phyloP scores from a whole-genome alignment of 2,113 vertebrate species.

The Callipepla californica region DNA sequence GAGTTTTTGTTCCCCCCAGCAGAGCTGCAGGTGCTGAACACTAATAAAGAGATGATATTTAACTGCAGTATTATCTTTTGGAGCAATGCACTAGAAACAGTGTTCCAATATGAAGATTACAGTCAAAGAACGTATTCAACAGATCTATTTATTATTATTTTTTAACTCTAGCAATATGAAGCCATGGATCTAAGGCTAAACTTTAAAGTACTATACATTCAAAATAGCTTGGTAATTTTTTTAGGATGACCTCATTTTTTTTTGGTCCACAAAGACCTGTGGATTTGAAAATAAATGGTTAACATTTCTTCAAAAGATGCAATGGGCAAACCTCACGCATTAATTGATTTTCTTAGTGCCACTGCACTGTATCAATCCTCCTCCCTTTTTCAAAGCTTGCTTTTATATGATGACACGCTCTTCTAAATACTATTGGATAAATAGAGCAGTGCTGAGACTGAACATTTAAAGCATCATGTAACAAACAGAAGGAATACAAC shows the following conservation, averaged over 20 bases:
- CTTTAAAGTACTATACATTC: neutral
- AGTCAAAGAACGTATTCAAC: too few relatives aligned
- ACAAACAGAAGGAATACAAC: neutral
- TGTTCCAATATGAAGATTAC: too few relatives aligned
- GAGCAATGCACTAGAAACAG: neutral
- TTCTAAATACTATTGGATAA: neutral
- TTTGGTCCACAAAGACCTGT: neutral
- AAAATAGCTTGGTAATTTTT: neutral
- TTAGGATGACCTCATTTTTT: neutral
- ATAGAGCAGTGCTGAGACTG: neutral
- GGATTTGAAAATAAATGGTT: neutral
- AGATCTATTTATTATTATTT: too few relatives aligned
- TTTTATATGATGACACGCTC: neutral
- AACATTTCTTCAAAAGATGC: neutral
- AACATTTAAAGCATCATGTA: neutral
- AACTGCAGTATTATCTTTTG: neutral
- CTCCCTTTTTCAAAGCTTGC: neutral
- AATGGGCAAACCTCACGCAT: neutral
- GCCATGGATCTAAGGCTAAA: neutral
- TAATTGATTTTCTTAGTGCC: neutral
- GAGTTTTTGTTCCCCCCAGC: rapidly evolving
- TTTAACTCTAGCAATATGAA: neutral
- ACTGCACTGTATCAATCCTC: neutral
- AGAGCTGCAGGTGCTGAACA: neutral
- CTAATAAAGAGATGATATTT: neutral